These are phyloP conservation scores for Nettapus auritus DNA, from an alignment of 2,113 vertebrate species.

Conservation along the genomic window DNA sequence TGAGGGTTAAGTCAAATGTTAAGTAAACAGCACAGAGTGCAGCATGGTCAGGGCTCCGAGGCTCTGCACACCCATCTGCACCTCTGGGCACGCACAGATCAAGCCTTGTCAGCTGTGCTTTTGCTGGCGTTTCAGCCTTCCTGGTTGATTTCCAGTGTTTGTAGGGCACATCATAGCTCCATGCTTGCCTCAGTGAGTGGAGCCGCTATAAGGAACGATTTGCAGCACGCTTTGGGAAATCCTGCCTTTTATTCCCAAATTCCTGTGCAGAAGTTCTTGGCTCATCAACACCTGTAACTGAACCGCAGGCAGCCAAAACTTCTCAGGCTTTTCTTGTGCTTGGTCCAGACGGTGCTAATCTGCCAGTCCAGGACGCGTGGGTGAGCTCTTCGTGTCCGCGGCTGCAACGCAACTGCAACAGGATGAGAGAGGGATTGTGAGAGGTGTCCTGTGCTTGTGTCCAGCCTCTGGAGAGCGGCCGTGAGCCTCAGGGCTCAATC, in stretches of 20 bases:
- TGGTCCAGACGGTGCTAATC: background rate
- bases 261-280: background rate
- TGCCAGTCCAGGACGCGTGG: background rate
- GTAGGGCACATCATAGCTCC: background rate
- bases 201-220: background rate
- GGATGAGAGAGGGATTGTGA: background rate
- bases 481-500: background rate
- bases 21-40: background rate
- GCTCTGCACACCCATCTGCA: background rate
- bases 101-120: background rate
- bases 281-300: background rate
- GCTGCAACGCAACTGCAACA: rapidly evolving
- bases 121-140: rapidly evolving
- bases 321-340: background rate
- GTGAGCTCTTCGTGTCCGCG: background rate
- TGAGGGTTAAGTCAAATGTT: background rate
- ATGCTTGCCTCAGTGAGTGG: background rate
- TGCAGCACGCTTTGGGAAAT: background rate
- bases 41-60: background rate
- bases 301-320: background rate
- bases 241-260: background rate
- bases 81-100: rapidly evolving
- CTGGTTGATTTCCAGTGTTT: background rate
- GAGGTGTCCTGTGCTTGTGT: background rate
- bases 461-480: background rate